Evolutionary conservation across 2,888 invertebrate genomes (phyloP).

Genomic region (Ophion ellenae): DNA sequence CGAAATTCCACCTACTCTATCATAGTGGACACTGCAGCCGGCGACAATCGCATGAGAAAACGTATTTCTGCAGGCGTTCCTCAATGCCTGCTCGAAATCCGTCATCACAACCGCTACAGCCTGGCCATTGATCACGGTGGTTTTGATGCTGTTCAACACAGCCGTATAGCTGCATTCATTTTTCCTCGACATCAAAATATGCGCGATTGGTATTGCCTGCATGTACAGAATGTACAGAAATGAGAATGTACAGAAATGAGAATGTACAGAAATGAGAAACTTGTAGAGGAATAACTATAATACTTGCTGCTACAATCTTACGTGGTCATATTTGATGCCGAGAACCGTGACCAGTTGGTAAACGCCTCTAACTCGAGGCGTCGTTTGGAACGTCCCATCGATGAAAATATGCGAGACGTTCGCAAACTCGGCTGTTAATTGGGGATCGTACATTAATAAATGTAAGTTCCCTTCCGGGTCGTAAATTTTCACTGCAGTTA

Average conservation of each 20-base stretch:
- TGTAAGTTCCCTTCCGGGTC: constrained; percentile 23
- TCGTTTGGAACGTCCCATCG: constrained; percentile 46
- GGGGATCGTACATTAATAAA: constrained; percentile 35
- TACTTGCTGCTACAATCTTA: constrained; percentile 19
- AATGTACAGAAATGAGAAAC: constrained; percentile 4
- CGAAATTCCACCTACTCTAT: constrained; percentile 8
- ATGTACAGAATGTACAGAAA: constrained; percentile 12
- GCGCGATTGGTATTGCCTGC: constrained; percentile 43
- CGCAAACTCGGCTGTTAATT: constrained; percentile 17
- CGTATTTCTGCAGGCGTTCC: constrained; percentile 23
- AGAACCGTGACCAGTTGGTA: constrained; percentile 41
- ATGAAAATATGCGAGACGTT: constrained; percentile 43
- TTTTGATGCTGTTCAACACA: constrained; percentile 10
- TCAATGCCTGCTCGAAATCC: constrained; percentile 30
- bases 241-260: constrained; percentile 5
- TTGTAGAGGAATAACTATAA: not conserved
- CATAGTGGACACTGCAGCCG: constrained; percentile 46
- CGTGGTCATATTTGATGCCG: constrained; percentile 40
- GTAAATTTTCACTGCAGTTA: not conserved
- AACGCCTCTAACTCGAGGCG: constrained; percentile 25
- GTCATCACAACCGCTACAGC: constrained; percentile 21
- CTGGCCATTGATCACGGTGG: not conserved
- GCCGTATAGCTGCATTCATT: constrained; percentile 31
- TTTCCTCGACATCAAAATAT: constrained; percentile 33
- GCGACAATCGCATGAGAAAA: constrained; percentile 21